Evolutionary conservation across 2,797 vertebrate genomes (phyloP), one percentile per base, ranked within the genome.

Genomic region (Rhincodon typus): DNA sequence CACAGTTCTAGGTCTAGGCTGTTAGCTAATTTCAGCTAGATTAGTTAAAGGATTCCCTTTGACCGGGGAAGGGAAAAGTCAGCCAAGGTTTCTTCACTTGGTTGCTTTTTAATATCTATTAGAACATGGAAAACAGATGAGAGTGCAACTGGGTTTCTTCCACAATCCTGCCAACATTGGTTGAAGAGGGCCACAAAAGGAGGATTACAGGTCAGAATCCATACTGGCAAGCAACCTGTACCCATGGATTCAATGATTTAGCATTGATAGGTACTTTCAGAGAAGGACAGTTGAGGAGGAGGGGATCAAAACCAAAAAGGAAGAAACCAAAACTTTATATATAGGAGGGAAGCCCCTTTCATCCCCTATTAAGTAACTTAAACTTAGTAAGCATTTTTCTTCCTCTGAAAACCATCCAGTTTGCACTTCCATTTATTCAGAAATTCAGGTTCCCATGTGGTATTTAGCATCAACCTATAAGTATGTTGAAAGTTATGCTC

Each of bases 1-100:
- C 19, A 34, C 17, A 91, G 57, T 66, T 57, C 57, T 38, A 42
- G n/a, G n/a, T 93, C 90, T 15, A 90, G 53, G 87, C n/a, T 42
- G 23, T 90, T 90, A 90, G 57, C 62, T 69, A 69, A 93, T 69
- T 93, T 93, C 38, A 93, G 34, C 88, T 67, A 10, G 88, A 66
- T 62, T 66, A 67, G 30, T 67, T n/a, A n/a, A 57, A 42, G 57
- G 62, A 38, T 91, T 62, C n/a, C n/a, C 34, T 66, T 91, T 66
- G 88, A 19, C 27, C 86, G 25, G 12, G 27, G 50, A 57, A 88
- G 86, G 27, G 46, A 53, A 88, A 53, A 66, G 34, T 91, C 17
- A 67, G 17, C 57, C 19, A 21, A 62, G 88, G 34, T 91, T 67
- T 66, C 88, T 62, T 15, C 88, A 67, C 57, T 91, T 38, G 88